A percentile compares a stretch with the other conserved stretches of the same genome.
phyloP scores from a whole-genome alignment of 35 echinoderm and acorn worm species.

The Apostichopus parvimensis region DNA sequence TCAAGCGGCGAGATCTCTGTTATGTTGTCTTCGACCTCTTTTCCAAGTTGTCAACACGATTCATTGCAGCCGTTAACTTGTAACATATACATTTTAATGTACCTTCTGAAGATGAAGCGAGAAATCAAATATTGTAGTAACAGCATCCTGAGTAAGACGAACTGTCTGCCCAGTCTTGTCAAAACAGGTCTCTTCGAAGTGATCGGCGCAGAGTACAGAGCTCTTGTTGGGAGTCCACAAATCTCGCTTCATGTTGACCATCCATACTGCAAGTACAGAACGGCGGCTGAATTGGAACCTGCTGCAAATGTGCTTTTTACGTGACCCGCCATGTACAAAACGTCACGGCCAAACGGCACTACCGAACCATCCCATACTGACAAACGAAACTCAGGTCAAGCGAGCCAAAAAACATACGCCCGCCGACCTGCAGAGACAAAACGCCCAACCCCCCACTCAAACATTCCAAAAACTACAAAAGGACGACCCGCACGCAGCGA shows the following conservation, averaged over 20 bases:
- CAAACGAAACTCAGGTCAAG: no score
- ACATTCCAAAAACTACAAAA: no score
- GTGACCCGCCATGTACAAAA: no score
- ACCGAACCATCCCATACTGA: no score
- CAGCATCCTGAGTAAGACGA: background rate
- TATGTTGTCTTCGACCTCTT: background rate
- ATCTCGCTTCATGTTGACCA: constrained; percentile 34
- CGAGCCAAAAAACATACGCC: no score
- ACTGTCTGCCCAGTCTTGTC: background rate
- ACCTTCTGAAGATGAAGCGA: background rate
- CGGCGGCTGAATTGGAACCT: constrained; percentile 39
- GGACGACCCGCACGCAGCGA: no score
- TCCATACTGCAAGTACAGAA: constrained; percentile 6
- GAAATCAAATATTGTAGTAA: constrained; percentile 58
- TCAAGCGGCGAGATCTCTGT: no score
- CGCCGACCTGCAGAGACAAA: no score
- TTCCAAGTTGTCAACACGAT: no score
- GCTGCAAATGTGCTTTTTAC: background rate
- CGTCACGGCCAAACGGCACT: no score
- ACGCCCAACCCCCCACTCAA: no score
- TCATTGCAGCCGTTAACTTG: background rate
- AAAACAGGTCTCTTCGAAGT: constrained; percentile 46
- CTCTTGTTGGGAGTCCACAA: background rate
- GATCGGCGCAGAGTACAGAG: constrained; percentile 51
- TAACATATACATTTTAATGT: background rate